Evolutionary conservation across 2,888 invertebrate genomes (phyloP), one percentile per base, ranked within the genome.

Genomic region (Drosophila recens): DNA sequence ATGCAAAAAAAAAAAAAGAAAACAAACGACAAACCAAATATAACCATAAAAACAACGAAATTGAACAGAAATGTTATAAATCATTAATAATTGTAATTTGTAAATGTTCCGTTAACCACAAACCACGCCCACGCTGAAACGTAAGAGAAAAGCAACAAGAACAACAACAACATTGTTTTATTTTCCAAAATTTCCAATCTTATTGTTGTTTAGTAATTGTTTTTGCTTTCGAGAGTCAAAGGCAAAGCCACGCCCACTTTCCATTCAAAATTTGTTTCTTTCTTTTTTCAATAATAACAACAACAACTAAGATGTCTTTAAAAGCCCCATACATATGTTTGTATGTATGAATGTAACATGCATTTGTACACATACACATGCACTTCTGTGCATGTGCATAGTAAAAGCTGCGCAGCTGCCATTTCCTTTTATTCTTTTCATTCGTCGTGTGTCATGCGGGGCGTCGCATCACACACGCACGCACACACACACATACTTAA

Each of bases 31-130:
- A 65, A 76, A 56, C 40, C 58, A 61, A 62, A 52, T 51, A 38
- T 79, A 82, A 83, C 75, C 63, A 69, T 17, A 67, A 27, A 85
- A 70, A 69, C 65, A 71, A 63, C 73, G 48, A 63, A 82, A 86
- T 59, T 67, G 65, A 82, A 87, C 82, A 84, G 84, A 58, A 84
- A 84, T 84, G 89, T 89, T 89, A 89, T 87, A 84, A 88, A 81
- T 67, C 61, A 87, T 67, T 62, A 82, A 85, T 73, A 66, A 69
- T 46, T 80, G 66, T 75, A 80, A 75, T 75, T 57, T 70, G 23
- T 23, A 23, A 66, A 69, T 80, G 87, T 83, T 79, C 74, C 72
- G 80, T 72, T 72, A 72, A 80, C 72, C 80, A 79, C 67, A 75
- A 82, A 67, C 69, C 82, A 82, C 79, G 75, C 75, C 80, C 80